Evolutionary conservation across 2,888 invertebrate species (phyloP), one percentile per base, ranked within the genome.

Genomic region (Eristalis pertinax): DNA sequence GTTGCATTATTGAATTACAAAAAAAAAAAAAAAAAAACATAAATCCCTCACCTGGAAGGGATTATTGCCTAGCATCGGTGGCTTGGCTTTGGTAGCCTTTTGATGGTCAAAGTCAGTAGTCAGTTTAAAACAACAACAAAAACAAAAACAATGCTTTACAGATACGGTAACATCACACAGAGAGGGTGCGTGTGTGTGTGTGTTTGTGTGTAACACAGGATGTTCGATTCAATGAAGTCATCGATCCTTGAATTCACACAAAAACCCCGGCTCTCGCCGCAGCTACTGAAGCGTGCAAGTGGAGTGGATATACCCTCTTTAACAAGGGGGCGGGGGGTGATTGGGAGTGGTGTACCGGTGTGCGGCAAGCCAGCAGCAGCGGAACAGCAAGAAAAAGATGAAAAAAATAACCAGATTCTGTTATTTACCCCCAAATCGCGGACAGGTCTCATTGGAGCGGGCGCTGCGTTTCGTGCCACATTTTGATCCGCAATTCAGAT

Each of bases 211-310:
- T 87, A 80, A 84, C 50, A 19, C 84, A 87, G 87, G 87, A 87
- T 84, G 87, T 87, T 87, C 80, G 84, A 84, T 76, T 87, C 84
- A 87, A 87, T 87, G 76, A 84, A 87, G 87, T 84, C 87, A 84
- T 87, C 84, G 87, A 87, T 87, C 84, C 87, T 80, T 87, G 75
- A 87, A 87, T 87, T 87, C 87, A 80, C 72, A 87, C 56, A 84
- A 75, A 84, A 70, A 32, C 4, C 8, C 32, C 32, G 43, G 11
- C 43, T 8, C 43, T 4, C 32, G 10, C 10, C 64, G 4, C 1
- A 1, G 1, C 65, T 29, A 29, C 26, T 43, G 32, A n/a, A 13
- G 13, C 24, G 38, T 68, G 43, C 74, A 15, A 50, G 67, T 65
- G 64, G 62, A 62, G 58, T 74, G 74, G 38, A 64, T 74, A 62